These are phyloP conservation scores for Brachionus asplanchnoidis DNA, from an alignment of 1,140 invertebrate species.

Conservation along the genomic window DNA sequence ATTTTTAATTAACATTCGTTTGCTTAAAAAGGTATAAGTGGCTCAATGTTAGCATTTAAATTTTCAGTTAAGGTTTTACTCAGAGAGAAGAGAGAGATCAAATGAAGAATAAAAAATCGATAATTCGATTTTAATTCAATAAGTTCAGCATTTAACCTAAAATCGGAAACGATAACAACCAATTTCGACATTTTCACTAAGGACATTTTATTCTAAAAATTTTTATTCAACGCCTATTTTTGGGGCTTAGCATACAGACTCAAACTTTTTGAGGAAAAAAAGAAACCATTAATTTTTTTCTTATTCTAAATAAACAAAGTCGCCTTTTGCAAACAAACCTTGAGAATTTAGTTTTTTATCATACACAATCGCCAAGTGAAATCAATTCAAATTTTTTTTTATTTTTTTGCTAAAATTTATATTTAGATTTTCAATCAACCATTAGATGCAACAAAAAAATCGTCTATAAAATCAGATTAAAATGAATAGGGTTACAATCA, in stretches of 20 bases:
- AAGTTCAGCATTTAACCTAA: background rate
- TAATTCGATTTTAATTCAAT: constrained; percentile 1
- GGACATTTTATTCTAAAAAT: background rate
- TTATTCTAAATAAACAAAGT: background rate
- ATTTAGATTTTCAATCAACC: too few species aligned
- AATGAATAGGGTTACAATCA: too few species aligned
- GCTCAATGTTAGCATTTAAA: background rate
- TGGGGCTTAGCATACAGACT: background rate
- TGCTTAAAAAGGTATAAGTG: background rate
- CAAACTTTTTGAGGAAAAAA: background rate
- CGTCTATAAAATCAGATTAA: too few species aligned
- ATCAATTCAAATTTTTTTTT: background rate
- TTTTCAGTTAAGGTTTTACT: background rate
- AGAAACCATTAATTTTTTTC: background rate
- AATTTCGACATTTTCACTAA: background rate
- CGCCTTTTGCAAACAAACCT: background rate
- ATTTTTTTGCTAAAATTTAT: too few species aligned
- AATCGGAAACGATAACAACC: background rate
- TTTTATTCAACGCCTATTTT: background rate
- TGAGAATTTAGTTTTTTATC: background rate
- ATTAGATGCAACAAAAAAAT: too few species aligned
- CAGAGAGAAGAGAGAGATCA: background rate
- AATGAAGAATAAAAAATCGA: background rate
- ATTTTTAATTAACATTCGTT: background rate
- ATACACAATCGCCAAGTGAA: background rate